Evolutionary conservation across 2,888 invertebrate genomes (phyloP).

Genomic region (Metopia argyrocephala): DNA sequence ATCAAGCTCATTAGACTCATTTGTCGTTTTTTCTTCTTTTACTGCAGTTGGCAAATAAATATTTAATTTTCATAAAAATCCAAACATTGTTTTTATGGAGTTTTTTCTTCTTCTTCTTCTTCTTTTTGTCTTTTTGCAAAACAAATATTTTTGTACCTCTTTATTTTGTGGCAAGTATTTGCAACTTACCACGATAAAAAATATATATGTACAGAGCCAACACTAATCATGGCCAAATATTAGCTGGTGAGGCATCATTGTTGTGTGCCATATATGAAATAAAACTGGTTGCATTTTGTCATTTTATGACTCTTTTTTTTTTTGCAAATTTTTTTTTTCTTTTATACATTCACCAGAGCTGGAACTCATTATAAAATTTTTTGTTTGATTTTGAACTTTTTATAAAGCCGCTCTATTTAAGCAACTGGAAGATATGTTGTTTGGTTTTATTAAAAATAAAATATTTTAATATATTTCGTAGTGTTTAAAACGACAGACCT

Average conservation of each 20-base stretch:
- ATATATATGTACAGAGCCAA: not conserved
- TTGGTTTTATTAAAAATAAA: too few species aligned
- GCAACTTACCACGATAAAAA: not conserved
- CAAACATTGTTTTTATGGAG: not conserved
- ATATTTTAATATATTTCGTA: too few species aligned
- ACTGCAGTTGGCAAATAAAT: not conserved
- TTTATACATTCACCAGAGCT: not conserved
- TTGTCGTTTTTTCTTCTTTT: not conserved
- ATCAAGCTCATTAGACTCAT: conserved; percentile 28
- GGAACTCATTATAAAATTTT: not conserved
- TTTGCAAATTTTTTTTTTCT: not conserved
- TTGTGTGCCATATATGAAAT: not conserved
- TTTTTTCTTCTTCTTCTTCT: too few species aligned
- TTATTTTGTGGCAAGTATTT: conserved; percentile 23
- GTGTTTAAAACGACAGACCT: too few species aligned
- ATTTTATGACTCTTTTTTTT: too few species aligned
- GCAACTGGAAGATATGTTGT: too few species aligned
- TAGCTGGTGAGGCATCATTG: not conserved
- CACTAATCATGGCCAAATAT: conserved; percentile 42
- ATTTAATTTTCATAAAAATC: not conserved
- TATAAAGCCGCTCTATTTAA: not conserved
- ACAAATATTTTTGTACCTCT: conserved; percentile 22
- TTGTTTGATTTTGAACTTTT: conserved; percentile 28
- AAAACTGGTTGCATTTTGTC: conserved; percentile 8
- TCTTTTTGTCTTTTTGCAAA: conserved; percentile 21